A percentile compares a stretch with the other conserved stretches of the same genome.
Conservation (phyloP, 2,797 vertebrate species). For the Psittacula derbiana region DNA sequence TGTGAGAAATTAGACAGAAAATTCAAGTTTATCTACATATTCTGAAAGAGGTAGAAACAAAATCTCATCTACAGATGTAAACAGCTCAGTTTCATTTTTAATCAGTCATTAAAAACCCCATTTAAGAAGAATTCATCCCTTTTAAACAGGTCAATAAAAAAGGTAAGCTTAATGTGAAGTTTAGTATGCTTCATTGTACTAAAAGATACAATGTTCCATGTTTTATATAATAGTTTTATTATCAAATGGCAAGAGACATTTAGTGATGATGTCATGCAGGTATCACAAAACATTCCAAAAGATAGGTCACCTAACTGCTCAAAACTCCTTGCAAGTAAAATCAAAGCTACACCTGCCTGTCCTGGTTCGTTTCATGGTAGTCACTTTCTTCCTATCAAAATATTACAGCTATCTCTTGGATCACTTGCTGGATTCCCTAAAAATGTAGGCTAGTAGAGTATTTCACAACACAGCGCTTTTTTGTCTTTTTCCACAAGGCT, state of each 20-base stretch:
- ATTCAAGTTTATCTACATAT: not conserved
- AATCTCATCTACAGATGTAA: not conserved
- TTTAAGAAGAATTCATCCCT: not conserved
- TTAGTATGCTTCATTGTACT: not conserved
- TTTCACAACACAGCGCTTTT: not conserved
- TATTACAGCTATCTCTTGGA: not conserved
- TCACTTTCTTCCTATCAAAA: not conserved
- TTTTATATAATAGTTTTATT: conserved; percentile 58
- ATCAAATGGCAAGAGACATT: conserved; percentile 43
- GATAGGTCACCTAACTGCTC: not conserved
- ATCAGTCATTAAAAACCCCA: not conserved
- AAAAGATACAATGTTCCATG: not conserved
- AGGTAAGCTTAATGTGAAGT: not conserved
- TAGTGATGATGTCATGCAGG: conserved; percentile 31
- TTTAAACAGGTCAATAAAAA: not conserved
- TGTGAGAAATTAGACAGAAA: not conserved
- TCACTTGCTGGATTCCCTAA: not conserved
- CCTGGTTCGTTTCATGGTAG: not conserved
- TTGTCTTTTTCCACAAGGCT: not conserved
- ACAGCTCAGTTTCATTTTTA: not conserved
- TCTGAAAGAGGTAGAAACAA: not conserved
- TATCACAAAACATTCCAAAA: conserved; percentile 22
- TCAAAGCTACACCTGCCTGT: not conserved
- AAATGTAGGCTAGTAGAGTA: not conserved
- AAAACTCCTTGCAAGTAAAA: not conserved